phyloP scores from a whole-genome alignment of 2,113 vertebrate genomes.

The Tiliqua scincoides region DNA sequence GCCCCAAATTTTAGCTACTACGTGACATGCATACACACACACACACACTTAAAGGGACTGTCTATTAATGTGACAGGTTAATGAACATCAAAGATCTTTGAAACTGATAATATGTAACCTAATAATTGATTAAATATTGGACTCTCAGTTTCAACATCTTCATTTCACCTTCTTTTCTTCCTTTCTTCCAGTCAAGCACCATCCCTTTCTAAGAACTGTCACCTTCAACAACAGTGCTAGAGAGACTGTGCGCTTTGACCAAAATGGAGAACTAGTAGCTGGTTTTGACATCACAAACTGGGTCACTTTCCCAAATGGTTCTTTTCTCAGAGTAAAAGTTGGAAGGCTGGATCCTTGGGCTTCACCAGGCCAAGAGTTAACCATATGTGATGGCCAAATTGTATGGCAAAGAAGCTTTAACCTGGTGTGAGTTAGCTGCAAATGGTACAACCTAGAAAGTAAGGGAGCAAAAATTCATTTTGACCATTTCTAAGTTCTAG shows the following conservation, averaged over 20 bases:
- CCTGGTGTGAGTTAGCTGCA: too few relatives aligned
- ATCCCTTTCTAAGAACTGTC: neutral
- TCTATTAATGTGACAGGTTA: too few relatives aligned
- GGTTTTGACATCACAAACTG: neutral
- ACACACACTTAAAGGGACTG: too few relatives aligned
- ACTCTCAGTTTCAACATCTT: too few relatives aligned
- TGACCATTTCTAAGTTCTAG: too few relatives aligned
- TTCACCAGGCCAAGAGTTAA: neutral
- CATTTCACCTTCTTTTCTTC: neutral
- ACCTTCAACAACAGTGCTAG: neutral
- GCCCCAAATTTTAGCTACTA: too few relatives aligned
- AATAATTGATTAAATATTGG: too few relatives aligned
- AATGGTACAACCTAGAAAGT: too few relatives aligned
- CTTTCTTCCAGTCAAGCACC: neutral
- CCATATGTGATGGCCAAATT: neutral
- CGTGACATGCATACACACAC: too few relatives aligned
- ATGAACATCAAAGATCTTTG: too few relatives aligned
- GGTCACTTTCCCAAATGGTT: neutral
- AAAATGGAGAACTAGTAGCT: neutral
- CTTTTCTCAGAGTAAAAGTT: neutral
- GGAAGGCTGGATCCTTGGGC: neutral
- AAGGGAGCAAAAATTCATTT: too few relatives aligned
- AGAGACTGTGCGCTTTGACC: neutral
- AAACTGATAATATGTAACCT: too few relatives aligned
- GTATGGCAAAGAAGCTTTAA: conserved; percentile 3